These are phyloP conservation scores for Drosophila lacicola DNA, from an alignment of 2,888 invertebrate genomes.

Conservation along the genomic window DNA sequence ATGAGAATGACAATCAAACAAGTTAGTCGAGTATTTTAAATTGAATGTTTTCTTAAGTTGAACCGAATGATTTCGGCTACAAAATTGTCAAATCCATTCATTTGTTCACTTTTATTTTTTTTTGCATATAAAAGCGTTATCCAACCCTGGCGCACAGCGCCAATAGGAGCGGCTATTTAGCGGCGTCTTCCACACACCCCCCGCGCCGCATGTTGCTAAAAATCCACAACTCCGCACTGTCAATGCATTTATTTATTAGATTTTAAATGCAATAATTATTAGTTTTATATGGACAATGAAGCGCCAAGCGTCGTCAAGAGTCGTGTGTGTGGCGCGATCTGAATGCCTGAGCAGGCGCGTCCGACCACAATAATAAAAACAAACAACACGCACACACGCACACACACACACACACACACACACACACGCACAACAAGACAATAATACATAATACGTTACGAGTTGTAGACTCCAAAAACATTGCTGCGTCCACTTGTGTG, in stretches of 20 bases:
- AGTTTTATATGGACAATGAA: conserved; percentile 78
- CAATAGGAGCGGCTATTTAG: conserved; percentile 70
- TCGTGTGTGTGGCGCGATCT: conserved; percentile 47
- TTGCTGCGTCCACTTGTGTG: conserved; percentile 33
- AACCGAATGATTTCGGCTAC: neutral
- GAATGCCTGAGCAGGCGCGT: conserved; percentile 62
- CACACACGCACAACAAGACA: conserved; percentile 12
- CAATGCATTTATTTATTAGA: conserved; percentile 79
- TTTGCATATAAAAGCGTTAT: neutral
- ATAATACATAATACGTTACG: conserved; percentile 29
- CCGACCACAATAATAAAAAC: conserved; percentile 4
- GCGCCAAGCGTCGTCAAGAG: conserved; percentile 63
- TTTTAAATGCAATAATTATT: conserved; percentile 82
- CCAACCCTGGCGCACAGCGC: conserved; percentile 44
- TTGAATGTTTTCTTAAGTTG: no score
- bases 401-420: conserved; percentile 5
- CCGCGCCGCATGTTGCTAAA: neutral
- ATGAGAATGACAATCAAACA: neutral
- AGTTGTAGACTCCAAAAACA: conserved; percentile 25
- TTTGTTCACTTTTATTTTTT: no score
- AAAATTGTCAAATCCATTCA: neutral
- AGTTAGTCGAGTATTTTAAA: neutral
- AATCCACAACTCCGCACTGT: conserved; percentile 48
- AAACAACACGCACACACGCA: conserved; percentile 21
- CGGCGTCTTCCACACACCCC: conserved; percentile 3